Conservation (phyloP, 2,797 vertebrate species). For the Acomys russatus region DNA sequence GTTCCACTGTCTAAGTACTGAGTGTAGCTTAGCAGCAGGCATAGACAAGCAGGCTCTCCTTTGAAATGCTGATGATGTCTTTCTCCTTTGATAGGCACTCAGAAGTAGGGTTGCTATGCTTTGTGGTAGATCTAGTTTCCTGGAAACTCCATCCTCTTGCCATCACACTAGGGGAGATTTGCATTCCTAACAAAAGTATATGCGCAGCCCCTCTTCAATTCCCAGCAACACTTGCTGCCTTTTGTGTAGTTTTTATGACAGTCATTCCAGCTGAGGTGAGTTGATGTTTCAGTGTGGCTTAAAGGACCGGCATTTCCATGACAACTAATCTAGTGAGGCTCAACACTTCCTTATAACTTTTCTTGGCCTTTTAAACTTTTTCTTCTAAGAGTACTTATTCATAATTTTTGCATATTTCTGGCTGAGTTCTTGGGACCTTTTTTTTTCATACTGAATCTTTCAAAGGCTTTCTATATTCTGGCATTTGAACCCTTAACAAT, state of each 20-base stretch:
- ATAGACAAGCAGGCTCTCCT: not conserved
- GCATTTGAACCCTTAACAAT: not conserved
- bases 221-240: too few species aligned
- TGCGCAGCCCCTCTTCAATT: too few species aligned
- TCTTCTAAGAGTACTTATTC: not conserved
- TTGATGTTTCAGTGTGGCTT: not conserved
- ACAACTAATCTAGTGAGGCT: not conserved
- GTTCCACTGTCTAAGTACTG: not conserved
- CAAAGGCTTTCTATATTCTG: not conserved
- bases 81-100: not conserved
- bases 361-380: not conserved
- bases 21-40: not conserved
- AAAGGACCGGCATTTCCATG: not conserved
- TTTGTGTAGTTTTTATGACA: not conserved
- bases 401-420: not conserved
- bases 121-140: not conserved
- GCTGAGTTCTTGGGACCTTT: not conserved
- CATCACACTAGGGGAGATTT: not conserved
- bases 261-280: not conserved
- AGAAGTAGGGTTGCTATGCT: not conserved
- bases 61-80: not conserved
- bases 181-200: too few species aligned
- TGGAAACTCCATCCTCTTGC: too few species aligned
- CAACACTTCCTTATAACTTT: not conserved
- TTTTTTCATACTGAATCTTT: not conserved